Evolutionary conservation across 2,113 vertebrate species (phyloP).

Genomic region (Pomatostomus ruficeps): DNA sequence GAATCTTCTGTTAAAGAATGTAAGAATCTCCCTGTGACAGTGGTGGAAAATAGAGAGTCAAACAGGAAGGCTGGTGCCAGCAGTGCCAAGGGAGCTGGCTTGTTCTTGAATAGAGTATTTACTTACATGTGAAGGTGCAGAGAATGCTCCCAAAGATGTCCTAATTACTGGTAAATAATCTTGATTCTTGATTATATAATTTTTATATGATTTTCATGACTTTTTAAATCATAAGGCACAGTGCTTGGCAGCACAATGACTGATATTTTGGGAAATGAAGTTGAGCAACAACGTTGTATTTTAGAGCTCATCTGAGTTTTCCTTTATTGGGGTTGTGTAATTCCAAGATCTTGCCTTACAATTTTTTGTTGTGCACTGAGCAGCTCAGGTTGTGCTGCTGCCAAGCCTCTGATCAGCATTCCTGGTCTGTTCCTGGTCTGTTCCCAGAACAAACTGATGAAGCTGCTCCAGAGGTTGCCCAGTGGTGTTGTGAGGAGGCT

Average conservation of each 20-base stretch:
- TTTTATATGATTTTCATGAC: background rate
- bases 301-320: background rate
- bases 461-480: slow-evolving; percentile 92
- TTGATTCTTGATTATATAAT: background rate
- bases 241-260: background rate
- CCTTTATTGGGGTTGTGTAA: background rate
- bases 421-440: slow-evolving; percentile 7
- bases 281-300: background rate
- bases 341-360: background rate
- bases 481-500: slow-evolving; percentile 88
- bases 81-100: background rate
- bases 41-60: background rate
- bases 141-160: background rate
- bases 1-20: background rate
- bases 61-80: background rate
- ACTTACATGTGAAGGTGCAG: background rate
- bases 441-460: slow-evolving; percentile 95
- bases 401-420: background rate
- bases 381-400: background rate
- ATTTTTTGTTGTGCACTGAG: background rate
- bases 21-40: background rate
- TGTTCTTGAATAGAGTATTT: background rate
- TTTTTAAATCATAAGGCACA: background rate
- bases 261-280: background rate
- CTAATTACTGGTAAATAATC: background rate